Evolutionary conservation across 2,113 vertebrate genomes (phyloP), one percentile per base, ranked within the genome.

Genomic region (Rallus limicola): DNA sequence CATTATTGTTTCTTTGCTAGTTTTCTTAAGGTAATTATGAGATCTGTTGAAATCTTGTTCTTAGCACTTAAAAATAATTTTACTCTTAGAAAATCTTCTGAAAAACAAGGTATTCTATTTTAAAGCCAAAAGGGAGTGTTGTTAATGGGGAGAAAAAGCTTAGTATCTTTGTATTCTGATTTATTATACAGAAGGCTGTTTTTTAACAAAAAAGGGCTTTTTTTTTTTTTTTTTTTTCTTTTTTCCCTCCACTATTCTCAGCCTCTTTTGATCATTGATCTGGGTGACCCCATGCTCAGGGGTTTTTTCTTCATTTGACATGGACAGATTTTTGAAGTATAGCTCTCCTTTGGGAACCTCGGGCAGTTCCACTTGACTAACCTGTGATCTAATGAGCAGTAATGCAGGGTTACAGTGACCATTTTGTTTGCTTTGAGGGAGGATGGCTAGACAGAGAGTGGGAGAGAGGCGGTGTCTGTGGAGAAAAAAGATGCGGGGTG

Each of bases 181-280:
- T 97, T 97, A 95, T 97, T 97, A 92, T 97, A 97, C 94, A 96
- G 96, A 97, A 97, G 91, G 74, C 92, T 95, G 91, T 96, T 96
- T 95, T 95, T 96, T 96, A 94, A 94, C 87, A 94, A 95, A 96
- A 97, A 96, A 77, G 53, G 62, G 34, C 17, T 63, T 67, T 44
- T 81, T 69, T 60, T 55, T 48, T 48, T 48, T 44, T 80, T 81
- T 82, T 77, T 72, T 40, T 26, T 14, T 16, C 84, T 95, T 96
- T 97, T 95, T 92, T 24, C 65, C 64, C 78, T 95, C 48, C 85
- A 84, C 95, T 97, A 89, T 95, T 97, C 97, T 96, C 86, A 81
- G 85, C 97, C 98, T 98, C 98, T 98, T 99, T 99, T 99, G 99
- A 99, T 99, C 98, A 98, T 98, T 99, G 98, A 99, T 98, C 98